Evolutionary conservation across 2,888 invertebrate species (phyloP).

Genomic region (Psylliodes chrysocephalus): DNA sequence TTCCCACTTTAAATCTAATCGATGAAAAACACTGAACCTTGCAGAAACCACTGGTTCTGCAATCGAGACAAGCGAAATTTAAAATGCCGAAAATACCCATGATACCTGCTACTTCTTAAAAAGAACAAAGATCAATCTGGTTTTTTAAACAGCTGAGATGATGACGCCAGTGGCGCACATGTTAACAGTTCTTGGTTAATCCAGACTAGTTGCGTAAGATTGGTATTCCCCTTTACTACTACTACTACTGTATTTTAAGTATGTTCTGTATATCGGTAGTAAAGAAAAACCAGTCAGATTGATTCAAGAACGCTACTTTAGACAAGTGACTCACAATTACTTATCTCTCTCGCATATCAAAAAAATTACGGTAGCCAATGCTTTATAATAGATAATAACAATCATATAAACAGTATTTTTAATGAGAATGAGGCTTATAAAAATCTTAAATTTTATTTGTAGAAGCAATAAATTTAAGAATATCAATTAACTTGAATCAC

Average conservation of each 20-base stretch:
- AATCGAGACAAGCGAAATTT: not conserved
- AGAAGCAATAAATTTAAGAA: too few species aligned
- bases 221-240: slow-evolving; percentile 4
- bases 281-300: not conserved
- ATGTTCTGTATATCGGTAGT: not conserved
- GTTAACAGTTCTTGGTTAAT: not conserved
- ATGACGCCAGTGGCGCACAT: not conserved
- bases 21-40: not conserved
- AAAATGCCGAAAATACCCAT: slow-evolving; percentile 1
- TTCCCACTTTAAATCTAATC: too few species aligned
- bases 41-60: not conserved
- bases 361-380: too few species aligned
- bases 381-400: too few species aligned
- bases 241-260: not conserved
- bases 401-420: too few species aligned
- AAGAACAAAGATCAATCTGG: slow-evolving; percentile 1
- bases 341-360: too few species aligned
- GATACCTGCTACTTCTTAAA: not conserved
- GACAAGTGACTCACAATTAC: too few species aligned
- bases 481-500: too few species aligned
- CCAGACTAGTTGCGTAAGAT: not conserved
- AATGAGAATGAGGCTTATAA: too few species aligned
- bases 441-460: too few species aligned
- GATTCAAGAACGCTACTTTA: too few species aligned
- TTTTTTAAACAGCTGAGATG: not conserved